Base-by-base conservation (phyloP, 1,140 invertebrate genomes). In the Sitobion miscanthi region DNA sequence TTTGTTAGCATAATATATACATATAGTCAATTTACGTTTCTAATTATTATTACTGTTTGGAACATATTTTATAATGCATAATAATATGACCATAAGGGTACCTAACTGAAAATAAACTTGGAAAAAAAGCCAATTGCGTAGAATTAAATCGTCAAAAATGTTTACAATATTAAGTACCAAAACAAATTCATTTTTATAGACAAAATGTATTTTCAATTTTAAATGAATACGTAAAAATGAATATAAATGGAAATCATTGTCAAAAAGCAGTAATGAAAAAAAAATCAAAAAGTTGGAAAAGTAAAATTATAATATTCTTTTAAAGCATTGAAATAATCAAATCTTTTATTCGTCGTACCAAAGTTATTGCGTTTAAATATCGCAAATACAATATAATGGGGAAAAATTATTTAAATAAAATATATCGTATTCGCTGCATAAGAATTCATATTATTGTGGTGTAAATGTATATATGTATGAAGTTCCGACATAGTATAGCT, bases 331-430 rank as follows among this genome's bases (percentile, higher is more conserved):
- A n/a, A 35, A 77, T 77, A 77, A 77, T 77, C 62, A 77, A 77
- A 77, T 77, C 30, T 77, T 69, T n/a, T 17, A 77, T 77, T n/a
- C 62, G n/a, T 77, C n/a, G 62, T 0, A 69, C 62, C 11, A 77
- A 77, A n/a, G 62, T 77, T 77, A 77, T 77, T n/a, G n/a, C n/a
- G 62, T 77, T 77, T 77, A n/a, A 54, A 77, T 77, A 77, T 69
- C 3, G 62, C 2, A 30, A 77, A 77, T n/a, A 77, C 14, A 69
- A 69, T 69, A 69, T 69, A 69, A 69, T n/a, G 25, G 14, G 14
- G 5, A 17, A 77, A n/a, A 77, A 54, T 54, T 1, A 54, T 54
- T 54, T 54, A 54, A 54, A 77, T 69, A 69, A 77, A 77, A 77
- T 2, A n/a, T n/a, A 77, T 77, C 14, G n/a, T 20, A 77, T 77